phyloP scores from a whole-genome alignment of 2,113 vertebrate genomes.

The Pseudopipra pipra region DNA sequence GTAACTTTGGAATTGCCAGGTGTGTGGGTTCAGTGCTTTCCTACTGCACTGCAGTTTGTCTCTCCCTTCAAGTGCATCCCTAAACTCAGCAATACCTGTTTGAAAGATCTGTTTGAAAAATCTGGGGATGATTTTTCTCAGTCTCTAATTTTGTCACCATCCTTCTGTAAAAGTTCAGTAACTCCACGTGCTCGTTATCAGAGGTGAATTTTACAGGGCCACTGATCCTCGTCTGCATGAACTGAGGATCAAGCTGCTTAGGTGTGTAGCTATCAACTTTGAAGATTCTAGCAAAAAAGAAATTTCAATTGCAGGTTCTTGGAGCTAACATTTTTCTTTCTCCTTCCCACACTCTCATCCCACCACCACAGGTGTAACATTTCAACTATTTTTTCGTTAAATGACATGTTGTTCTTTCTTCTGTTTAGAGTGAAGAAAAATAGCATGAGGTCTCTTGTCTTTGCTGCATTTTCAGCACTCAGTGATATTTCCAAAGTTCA shows the following conservation, averaged over 20 bases:
- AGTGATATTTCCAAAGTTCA: slow-evolving; percentile 1
- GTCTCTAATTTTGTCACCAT: neutral
- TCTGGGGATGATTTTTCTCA: neutral
- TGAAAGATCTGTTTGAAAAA: neutral
- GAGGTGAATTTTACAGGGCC: neutral
- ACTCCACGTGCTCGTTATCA: neutral
- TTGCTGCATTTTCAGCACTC: neutral
- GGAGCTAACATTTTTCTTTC: neutral
- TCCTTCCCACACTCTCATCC: neutral
- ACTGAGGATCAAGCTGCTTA: neutral
- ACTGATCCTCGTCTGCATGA: neutral
- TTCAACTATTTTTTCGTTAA: neutral
- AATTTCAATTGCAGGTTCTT: neutral
- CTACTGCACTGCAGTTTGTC: accelerated
- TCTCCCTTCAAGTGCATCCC: accelerated
- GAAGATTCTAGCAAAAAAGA: neutral
- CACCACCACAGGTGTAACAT: neutral
- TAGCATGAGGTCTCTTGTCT: neutral
- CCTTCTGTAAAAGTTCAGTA: neutral
- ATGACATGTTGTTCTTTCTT: neutral
- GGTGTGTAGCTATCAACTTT: neutral
- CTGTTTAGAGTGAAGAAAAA: neutral
- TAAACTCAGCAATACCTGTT: neutral
- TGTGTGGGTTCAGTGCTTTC: neutral
- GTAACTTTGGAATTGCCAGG: neutral